Percentiles rank a stretch among this genome's conserved stretches.
phyloP scores from a whole-genome alignment of 1,140 invertebrate genomes.

The Hylaeus volcanicus region DNA sequence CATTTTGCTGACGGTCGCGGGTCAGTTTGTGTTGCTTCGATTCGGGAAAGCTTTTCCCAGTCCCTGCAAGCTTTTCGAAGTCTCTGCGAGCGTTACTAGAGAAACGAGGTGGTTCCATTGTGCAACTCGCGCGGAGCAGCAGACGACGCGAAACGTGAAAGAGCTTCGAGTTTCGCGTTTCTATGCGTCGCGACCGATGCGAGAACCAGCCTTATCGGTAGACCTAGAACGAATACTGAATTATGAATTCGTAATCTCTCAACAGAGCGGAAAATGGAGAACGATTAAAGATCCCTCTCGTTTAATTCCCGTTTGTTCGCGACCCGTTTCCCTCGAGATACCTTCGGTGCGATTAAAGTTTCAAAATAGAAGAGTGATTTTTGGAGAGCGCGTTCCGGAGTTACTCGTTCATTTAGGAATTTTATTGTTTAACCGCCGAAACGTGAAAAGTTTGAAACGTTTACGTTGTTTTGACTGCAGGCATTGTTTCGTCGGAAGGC shows the following conservation, averaged over 20 bases:
- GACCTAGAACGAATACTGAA: slow-evolving; percentile 30
- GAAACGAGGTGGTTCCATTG: neutral
- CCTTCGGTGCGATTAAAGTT: no score
- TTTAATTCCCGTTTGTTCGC: slow-evolving; percentile 15
- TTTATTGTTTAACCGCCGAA: no score
- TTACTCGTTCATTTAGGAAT: no score
- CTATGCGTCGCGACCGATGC: neutral
- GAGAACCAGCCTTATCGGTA: slow-evolving; percentile 33
- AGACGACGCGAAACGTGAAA: neutral
- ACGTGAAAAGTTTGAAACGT: no score
- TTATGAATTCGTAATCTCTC: slow-evolving; percentile 54
- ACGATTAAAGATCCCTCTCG: neutral
- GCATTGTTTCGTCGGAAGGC: no score
- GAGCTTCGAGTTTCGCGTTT: neutral
- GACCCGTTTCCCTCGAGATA: neutral
- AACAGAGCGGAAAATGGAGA: no score
- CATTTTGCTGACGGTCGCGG: slow-evolving; percentile 21
- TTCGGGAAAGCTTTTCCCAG: slow-evolving; percentile 46
- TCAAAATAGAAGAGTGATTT: no score
- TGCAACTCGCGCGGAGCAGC: neutral
- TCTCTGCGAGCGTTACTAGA: slow-evolving; percentile 18
- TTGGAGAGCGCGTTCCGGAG: no score
- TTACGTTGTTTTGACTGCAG: no score
- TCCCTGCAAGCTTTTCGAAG: neutral
- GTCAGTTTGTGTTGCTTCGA: slow-evolving; percentile 14